A percentile compares a stretch with the other conserved stretches of the same genome.
Evolutionary conservation across 2,797 vertebrate genomes (phyloP).

Genomic region (Sparidentex hasta): DNA sequence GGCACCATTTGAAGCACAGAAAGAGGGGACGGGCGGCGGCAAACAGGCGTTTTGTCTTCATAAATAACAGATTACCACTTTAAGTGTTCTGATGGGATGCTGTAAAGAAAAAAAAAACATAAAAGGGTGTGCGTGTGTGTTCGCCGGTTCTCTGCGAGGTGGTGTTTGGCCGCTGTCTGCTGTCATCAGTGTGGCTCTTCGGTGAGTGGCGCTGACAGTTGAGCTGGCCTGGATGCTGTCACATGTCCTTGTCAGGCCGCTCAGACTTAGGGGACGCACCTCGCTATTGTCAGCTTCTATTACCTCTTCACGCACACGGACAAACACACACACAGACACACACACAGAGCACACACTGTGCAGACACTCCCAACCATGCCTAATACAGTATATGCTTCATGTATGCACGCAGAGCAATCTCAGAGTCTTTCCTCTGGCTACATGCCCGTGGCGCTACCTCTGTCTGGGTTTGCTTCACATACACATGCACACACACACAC

Average conservation of each 20-base stretch:
- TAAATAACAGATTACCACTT: constrained; percentile 42
- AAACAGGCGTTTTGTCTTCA: constrained; percentile 28
- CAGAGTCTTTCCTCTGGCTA: constrained; percentile 26
- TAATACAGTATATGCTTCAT: constrained; percentile 27
- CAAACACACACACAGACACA: constrained; percentile 16
- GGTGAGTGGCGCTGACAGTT: constrained; percentile 76
- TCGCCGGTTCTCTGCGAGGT: constrained; percentile 30
- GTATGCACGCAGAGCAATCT: constrained; percentile 16
- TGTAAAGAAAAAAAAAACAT: constrained; percentile 25
- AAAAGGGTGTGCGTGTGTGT: constrained; percentile 14
- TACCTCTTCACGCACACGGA: constrained; percentile 56
- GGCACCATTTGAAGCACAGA: background rate
- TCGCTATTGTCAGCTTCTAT: constrained; percentile 82
- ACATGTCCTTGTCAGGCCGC: constrained; percentile 81
- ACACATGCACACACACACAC: constrained; percentile 32
- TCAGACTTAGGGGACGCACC: constrained; percentile 73
- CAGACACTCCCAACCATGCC: constrained; percentile 26
- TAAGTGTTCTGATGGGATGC: constrained; percentile 25
- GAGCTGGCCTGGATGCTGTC: constrained; percentile 79
- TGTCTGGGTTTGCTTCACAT: constrained; percentile 36
- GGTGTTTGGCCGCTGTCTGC: constrained; percentile 73
- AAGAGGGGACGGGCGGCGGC: constrained; percentile 3
- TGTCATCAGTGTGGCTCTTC: constrained; percentile 70
- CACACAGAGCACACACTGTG: background rate
- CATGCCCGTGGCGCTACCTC: constrained; percentile 22